Evolutionary conservation across 2,888 invertebrate species (phyloP), one percentile per base, ranked within the genome.

Genomic region (Hymenopus coronatus): DNA sequence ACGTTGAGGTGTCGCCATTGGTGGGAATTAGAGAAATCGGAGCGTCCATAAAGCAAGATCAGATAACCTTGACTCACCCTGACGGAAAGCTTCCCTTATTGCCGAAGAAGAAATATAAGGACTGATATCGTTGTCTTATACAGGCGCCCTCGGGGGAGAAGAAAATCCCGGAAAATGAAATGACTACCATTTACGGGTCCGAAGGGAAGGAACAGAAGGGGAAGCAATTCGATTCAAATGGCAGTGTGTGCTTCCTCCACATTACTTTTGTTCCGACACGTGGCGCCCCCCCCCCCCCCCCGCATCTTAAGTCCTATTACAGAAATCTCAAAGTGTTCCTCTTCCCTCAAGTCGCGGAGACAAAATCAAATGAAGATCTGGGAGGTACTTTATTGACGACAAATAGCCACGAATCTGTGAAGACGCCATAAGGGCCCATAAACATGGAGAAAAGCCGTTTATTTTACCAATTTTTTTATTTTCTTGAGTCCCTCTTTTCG

Each of bases 191-290:
- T 87, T 87, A 89, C 86, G 85, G 46, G 40, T 40, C 70, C 46
- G 25, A 83, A 81, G 27, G 9, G 87, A 70, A 82, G 87, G 54
- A 70, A 70, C 20, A 70, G 54, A 89, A 87, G 87, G 84, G 87
- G 89, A 81, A 87, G 89, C 87, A 83, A 87, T 89, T 89, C 84
- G 86, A 89, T 89, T 87, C 87, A 87, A 89, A 89, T 82, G 88
- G 88, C 87, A 70, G 54, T 70, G 54, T 70, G 25, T 70, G 54
- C 82, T 15, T 40, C 40, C 81, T 82, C 40, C 87, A 81, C 86
- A 86, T 81, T 86, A 86, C 86, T 81, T 86, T 30, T 86, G 86
- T 86, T 86, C 86, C 86, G 86, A 81, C 25, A 81, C 86, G 81
- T 81, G 54, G 70, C 81, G 81, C 70, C 54, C 9, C 12, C 40